Evolutionary conservation across 2,888 invertebrate genomes (phyloP), one percentile per base, ranked within the genome.

Genomic region (Aelia acuminata): DNA sequence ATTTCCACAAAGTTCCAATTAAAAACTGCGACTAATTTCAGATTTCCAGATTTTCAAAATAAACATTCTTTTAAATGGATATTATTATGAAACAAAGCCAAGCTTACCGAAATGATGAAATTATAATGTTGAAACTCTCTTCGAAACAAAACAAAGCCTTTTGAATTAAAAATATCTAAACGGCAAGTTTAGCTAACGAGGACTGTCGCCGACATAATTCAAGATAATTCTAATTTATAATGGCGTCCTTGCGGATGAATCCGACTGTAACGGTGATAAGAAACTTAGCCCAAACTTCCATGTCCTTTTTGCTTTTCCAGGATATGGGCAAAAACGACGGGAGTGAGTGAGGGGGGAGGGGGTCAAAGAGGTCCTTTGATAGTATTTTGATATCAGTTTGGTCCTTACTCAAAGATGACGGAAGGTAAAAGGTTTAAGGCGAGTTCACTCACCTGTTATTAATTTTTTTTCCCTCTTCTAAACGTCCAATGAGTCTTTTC

Each of bases 221-320:
- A 8, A 75, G 75, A 75, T 75, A 75, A 75, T 11, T 22, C 3
- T 75, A 75, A 75, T 75, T 75, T 75, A 43, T n/a, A 20, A 75
- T 1, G 35, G 43, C 1, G 3, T 0, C 8, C 43, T 75, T 7
- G 75, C 3, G 75, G 75, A 39, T 11, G 35, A 39, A 75, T 7
- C 43, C 22, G 43, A 20, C 39, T 43, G 75, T 39, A n/a, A 43
- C 20, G 39, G 39, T 15, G 75, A 75, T 75, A 75, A 22, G 75
- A 8, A 70, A 43, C 75, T 75, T 22, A 20, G 7, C 4, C n/a
- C 35, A 15, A 39, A 22, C 39, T 75, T 18, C 0, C n/a, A n/a
- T n/a, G 3, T 39, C 20, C 75, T 75, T 75, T 75, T 75, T 75
- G 15, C 75, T 75, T 75, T n/a, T 43, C 10, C 22, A 75, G n/a